Evolutionary conservation across 2,888 invertebrate species (phyloP), one percentile per base, ranked within the genome.

Genomic region (Chorisops tibialis): DNA sequence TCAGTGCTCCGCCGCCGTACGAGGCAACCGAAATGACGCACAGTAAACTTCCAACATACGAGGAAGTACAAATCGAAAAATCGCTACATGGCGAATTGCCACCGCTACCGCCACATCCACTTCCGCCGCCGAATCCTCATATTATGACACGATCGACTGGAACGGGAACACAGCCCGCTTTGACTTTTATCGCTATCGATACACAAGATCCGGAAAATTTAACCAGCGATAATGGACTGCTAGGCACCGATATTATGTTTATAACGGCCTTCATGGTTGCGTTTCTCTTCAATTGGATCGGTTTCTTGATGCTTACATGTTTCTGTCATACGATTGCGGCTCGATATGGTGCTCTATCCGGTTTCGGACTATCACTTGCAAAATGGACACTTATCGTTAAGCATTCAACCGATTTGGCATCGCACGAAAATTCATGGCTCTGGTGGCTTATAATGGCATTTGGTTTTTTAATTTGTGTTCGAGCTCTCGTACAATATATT

Each of bases 331-430:
- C 95, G 54, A 92, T 95, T 71, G 95, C 95, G 39, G 93, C 92
- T 30, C 86, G 94, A 70, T 94, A 94, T 76, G 95, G 96, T 22
- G 95, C 95, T 1, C 80, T 96, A 51, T 91, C 95, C 47, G 95
- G 95, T 60, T 94, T 96, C 74, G 95, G 95, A 1, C 82, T 96
- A 14, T 95, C 95, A 5, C 82, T 96, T 66, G 93, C 94, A 67
- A 96, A 96, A 80, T 96, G 95, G 95, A 94, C 94, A 35, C 85
- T 94, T 70, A 95, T 95, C 72, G 93, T 94, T 11, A 94, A 94
- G 75, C 91, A 93, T 74, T 91, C 92, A 69, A 92, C 92, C 56
- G 92, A 92, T 73, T 81, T 93, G 69, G 90, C 91, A 61, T 89
- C 89, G 9, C 89, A 89, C 73, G 92, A 92, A 79, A 93, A 93